Base-by-base conservation (phyloP, 2,888 invertebrate genomes). In the Ernsta delagoae region DNA sequence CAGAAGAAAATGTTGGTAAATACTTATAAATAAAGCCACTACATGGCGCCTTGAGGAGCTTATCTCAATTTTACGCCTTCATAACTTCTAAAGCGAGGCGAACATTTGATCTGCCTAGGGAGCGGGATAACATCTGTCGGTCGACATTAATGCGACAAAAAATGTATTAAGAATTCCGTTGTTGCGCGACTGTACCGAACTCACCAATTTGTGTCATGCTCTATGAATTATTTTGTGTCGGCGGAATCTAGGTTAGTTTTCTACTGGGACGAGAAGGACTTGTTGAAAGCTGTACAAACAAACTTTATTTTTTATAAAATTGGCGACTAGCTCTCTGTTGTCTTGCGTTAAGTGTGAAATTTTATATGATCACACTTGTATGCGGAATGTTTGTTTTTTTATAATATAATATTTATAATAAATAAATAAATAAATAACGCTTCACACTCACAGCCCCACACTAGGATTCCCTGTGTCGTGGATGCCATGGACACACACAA, bases 21-120 rank as follows among this genome's bases (percentile, higher is more conserved):
- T 34, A 59, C 59, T 43, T 16, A 63, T 68, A 68, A 69, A 69
- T 65, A 70, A 68, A 65, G 41, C 76, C 78, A 72, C 80, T 79
- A 83, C 78, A 63, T 39, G 69, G n/a, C 41, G 59, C 41, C 39
- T 63, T 81, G 74, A 75, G 75, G 75, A 80, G 83, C 82, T 86
- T 87, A 87, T 88, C 85, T 81, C 80, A 88, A 88, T 89, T 88
- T 88, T 83, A 85, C 86, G 88, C 86, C 77, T 81, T 83, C 82
- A 76, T 79, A 80, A 81, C 78, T 86, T 76, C 80, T 83, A 88
- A 88, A 87, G 85, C 79, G 81, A 79, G 79, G 79, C 81, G 85
- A 85, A 76, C 83, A 85, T 87, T 88, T 83, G 86, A 88, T 87
- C 85, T 84, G 85, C 83, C 85, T 82, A 81, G 79, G 75, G 83